Evolutionary conservation across 1,140 invertebrate genomes (phyloP), one percentile per base, ranked within the genome.

Genomic region (Bombus picipes): DNA sequence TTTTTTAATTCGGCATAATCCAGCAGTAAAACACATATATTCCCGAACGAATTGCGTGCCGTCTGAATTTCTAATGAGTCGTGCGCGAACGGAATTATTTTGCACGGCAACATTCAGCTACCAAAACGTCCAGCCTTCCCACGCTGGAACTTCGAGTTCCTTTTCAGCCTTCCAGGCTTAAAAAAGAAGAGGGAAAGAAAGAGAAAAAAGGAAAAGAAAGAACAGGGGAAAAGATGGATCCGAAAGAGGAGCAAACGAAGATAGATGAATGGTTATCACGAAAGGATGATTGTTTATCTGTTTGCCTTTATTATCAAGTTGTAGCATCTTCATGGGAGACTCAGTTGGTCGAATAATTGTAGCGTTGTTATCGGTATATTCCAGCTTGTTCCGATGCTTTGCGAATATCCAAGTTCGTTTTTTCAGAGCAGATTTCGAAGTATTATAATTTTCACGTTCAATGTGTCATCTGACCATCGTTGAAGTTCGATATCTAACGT

Each of bases 51-150:
- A 28, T 76, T 15, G 34, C 34, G 34, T 53, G 34, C 53, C 12
- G 13, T 59, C 32, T 39, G 53, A 76, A 76, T 76, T 57, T 76
- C 74, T 59, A 76, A 76, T 18, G 74, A 76, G 47, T 34, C 13
- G 32, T 74, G 13, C 41, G 41, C 39, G 41, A 6, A 74, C 41
- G 41, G 12, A 43, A 73, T 73, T 73, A 43, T 43, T 73, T n/a
- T n/a, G 28, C 41, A 39, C 71, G 37, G 41, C 39, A 68, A 34
- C 32, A 68, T 32, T 18, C 15, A 34, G 18, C 32, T 8, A 32
- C 65, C 32, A 13, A 39, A 39, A 25, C 68, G 18, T 37, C 32
- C 68, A 71, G 13, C 0, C 70, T 41, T 72, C 70, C 39, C 39
- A 43, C 37, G 70, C 70, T 70, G 68, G 22, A 18, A 39, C 37